A percentile compares a stretch with the other conserved stretches of the same genome.
Evolutionary conservation across 2,797 vertebrate species (phyloP).

Genomic region (Squalus acanthias): DNA sequence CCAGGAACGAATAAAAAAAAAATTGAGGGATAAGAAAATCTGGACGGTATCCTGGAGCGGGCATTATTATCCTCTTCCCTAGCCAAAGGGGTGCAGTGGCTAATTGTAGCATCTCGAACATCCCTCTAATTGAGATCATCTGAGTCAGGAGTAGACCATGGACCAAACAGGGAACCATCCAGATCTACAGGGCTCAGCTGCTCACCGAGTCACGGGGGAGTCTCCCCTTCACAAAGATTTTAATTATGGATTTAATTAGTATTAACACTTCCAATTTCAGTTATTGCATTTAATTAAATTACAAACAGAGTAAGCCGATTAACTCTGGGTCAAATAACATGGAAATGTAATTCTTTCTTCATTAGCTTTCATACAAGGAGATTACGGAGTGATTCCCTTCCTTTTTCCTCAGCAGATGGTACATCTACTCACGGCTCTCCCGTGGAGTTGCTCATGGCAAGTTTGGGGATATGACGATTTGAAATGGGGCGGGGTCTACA

Average conservation of each 20-base stretch:
- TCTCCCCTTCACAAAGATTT: not conserved
- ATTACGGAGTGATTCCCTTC: not conserved
- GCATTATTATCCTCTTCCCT: not conserved
- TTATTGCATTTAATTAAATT: constrained; percentile 7
- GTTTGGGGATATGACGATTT: not conserved
- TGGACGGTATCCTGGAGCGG: not conserved
- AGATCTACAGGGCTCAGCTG: not conserved
- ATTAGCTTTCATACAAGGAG: no score
- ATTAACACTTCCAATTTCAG: not conserved
- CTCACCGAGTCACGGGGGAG: not conserved
- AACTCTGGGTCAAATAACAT: constrained; percentile 3
- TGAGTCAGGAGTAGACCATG: not conserved
- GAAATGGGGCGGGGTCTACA: not conserved
- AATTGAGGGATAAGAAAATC: not conserved
- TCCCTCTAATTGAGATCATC: not conserved
- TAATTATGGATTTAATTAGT: not conserved
- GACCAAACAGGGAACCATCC: not conserved
- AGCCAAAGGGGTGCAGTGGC: not conserved
- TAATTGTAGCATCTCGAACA: not conserved
- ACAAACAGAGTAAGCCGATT: not conserved
- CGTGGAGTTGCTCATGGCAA: not conserved
- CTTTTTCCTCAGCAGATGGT: not conserved
- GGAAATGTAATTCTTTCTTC: not conserved
- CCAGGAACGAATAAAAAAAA: no score
- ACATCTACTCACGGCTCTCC: not conserved